Evolutionary conservation across 2,888 invertebrate genomes (phyloP).

Genomic region (Drosophila percnosoma): DNA sequence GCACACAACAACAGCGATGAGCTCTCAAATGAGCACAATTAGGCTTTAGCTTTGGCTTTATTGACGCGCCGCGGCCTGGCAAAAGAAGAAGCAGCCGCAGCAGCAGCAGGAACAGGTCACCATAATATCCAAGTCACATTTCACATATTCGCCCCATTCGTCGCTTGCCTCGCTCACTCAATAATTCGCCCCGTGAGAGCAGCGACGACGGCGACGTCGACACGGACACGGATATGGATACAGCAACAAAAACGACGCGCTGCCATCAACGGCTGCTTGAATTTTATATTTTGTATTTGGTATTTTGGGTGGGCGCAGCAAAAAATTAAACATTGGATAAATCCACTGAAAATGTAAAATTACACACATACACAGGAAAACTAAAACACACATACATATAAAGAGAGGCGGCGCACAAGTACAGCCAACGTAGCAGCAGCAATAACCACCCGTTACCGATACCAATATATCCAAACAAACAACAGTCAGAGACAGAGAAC

Average conservation of each 20-base stretch:
- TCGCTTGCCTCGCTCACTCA: constrained; percentile 49
- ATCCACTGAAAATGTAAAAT: constrained; percentile 76
- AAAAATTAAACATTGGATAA: constrained; percentile 76
- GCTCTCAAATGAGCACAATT: constrained; percentile 78
- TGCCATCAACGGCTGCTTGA: constrained; percentile 41
- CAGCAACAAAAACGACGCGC: constrained; percentile 20
- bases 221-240: constrained; percentile 39
- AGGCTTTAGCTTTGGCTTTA: constrained; percentile 77
- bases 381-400: constrained; percentile 58
- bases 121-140: constrained; percentile 64
- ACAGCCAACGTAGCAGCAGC: constrained; percentile 69
- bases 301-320: constrained; percentile 70
- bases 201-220: constrained; percentile 15
- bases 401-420: constrained; percentile 55
- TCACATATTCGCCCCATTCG: constrained; percentile 54
- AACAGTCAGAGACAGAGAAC: constrained; percentile 39
- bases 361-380: constrained; percentile 57
- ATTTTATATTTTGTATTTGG: constrained; percentile 56
- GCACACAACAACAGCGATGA: constrained; percentile 43
- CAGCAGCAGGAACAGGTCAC: constrained; percentile 70
- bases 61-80: constrained; percentile 60
- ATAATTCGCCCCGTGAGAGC: constrained; percentile 65
- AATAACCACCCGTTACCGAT: constrained; percentile 59
- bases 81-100: constrained; percentile 33
- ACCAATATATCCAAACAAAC: constrained; percentile 49